Evolutionary conservation across 1,140 invertebrate species (phyloP), one percentile per base, ranked within the genome.

Genomic region (Dolichoris vasculosae): DNA sequence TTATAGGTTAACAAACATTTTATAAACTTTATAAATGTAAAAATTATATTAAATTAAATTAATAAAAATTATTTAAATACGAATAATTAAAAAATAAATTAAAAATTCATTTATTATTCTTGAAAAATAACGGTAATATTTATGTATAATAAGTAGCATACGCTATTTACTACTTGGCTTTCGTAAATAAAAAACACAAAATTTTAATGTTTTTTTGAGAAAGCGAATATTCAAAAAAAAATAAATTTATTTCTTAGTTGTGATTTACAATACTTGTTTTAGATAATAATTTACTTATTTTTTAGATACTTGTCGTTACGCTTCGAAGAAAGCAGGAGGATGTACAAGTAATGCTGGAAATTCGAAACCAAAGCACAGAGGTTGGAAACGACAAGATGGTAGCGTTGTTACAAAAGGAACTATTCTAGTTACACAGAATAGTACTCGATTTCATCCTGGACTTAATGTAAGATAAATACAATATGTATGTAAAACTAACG

Each of bases 361-460:
- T 90, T 89, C 94, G 8, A 95, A 93, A 88, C 95, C 96, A 30
- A 97, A 97, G 90, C 95, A 95, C 87, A 94, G 96, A 90, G 96
- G 96, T 26, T 95, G 95, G 93, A 95, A 95, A 89, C 93, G 94
- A 51, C 94, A 95, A 82, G 96, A 97, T 89, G 96, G 96, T 9
- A 87, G 94, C 85, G 88, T 80, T 83, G 96, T 97, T 59, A 90
- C 94, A 46, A 87, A 92, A 30, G 96, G 96, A n/a, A 95, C 94
- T 48, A 95, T 96, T 80, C 89, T 97, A 64, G 96, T 94, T 0
- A 95, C 94, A 0, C 97, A 97, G 91, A 92, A 93, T 80, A 95
- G 89, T n/a, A 91, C 95, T 0, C 94, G 96, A 85, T 97, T 96
- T 90, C 96, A 97, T 93, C 96, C 97, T n/a, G 97, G 97, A 7